Conservation (phyloP, 2,113 vertebrate genomes). For the Amphiprion ocellaris region DNA sequence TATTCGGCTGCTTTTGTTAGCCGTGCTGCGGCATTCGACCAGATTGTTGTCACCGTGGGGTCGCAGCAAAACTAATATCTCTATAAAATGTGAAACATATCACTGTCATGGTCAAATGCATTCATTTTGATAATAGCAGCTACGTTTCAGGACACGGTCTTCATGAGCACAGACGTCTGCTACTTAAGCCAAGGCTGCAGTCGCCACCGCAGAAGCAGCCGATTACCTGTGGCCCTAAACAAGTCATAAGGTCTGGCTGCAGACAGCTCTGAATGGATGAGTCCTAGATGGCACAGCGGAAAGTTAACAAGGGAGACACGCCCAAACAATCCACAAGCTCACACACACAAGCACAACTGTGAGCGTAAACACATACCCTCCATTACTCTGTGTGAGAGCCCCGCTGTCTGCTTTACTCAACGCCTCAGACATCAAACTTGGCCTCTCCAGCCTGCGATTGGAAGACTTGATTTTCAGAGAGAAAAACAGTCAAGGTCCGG, state of each 20-base stretch:
- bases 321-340: slow-evolving; percentile 43
- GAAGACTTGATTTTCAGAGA: slow-evolving; percentile 62
- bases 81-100: slow-evolving; percentile 21
- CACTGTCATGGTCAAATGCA: slow-evolving; percentile 1
- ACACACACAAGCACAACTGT: slow-evolving; percentile 5
- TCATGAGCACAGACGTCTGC: slow-evolving; percentile 21
- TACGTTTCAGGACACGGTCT: slow-evolving; percentile 8
- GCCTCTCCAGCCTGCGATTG: slow-evolving; percentile 48
- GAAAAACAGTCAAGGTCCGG: slow-evolving; percentile 65
- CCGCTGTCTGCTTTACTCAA: slow-evolving; percentile 68
- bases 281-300: slow-evolving; percentile 32
- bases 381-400: slow-evolving; percentile 61
- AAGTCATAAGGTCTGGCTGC: slow-evolving; percentile 45
- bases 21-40: background rate
- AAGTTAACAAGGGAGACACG: slow-evolving; percentile 47
- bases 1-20: background rate
- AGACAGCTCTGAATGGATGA: slow-evolving; percentile 41
- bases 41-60: slow-evolving; percentile 1
- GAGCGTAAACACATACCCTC: slow-evolving; percentile 40
- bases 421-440: slow-evolving; percentile 61
- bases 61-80: slow-evolving; percentile 3
- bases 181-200: slow-evolving; percentile 20
- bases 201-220: slow-evolving; percentile 18
- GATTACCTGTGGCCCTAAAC: slow-evolving; percentile 38
- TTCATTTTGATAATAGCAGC: slow-evolving; percentile 7